These are phyloP conservation scores for Eutolmus rufibarbis DNA, from an alignment of 2,888 invertebrate genomes.

Conservation along the genomic window DNA sequence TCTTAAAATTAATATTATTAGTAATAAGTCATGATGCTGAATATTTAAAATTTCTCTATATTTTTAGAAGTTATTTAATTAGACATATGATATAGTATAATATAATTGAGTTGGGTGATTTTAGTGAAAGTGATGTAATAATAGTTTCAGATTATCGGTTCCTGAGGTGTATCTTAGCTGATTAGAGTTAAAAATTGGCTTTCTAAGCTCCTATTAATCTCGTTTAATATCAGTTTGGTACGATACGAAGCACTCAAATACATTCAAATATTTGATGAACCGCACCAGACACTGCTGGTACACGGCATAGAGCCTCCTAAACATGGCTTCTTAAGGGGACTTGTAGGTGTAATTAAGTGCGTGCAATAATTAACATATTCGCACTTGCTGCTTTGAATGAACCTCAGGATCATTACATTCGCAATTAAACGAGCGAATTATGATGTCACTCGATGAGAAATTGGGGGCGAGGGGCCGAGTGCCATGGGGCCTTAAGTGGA, in stretches of 20 bases:
- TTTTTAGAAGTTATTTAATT: too few relatives aligned
- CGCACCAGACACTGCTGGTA: background rate
- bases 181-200: background rate
- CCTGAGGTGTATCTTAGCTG: background rate
- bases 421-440: conserved; percentile 40
- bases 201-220: background rate
- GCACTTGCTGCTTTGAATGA: conserved; percentile 33
- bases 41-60: too few relatives aligned
- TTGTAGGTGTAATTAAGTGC: conserved; percentile 41
- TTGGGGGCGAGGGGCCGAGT: background rate
- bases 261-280: background rate
- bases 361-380: conserved; percentile 38
- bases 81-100: background rate
- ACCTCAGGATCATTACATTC: conserved; percentile 41
- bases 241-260: background rate
- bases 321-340: background rate
- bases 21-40: too few relatives aligned
- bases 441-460: conserved; percentile 39
- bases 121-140: background rate
- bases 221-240: background rate
- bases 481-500: conserved; percentile 15
- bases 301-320: background rate
- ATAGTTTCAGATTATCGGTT: background rate
- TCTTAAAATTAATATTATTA: too few relatives aligned
- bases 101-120: background rate